A percentile compares a stretch with the other conserved stretches of the same genome.
These are phyloP conservation scores for Drosophila obscura DNA, from an alignment of 1,140 invertebrate genomes.

Conservation along the genomic window DNA sequence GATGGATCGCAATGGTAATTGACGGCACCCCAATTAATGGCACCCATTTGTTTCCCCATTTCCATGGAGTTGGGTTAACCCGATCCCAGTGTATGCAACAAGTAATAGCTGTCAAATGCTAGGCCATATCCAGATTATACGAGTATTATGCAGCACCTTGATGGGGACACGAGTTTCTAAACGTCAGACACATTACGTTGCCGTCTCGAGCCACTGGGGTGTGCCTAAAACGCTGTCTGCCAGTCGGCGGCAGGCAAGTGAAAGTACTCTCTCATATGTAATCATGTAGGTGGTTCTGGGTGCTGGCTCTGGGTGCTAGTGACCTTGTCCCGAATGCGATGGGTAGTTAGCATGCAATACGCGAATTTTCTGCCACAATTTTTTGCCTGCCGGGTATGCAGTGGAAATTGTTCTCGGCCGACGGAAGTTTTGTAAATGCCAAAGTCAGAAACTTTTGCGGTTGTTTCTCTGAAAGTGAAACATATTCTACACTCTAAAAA, in stretches of 20 bases:
- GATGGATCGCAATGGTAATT: slow-evolving; percentile 30
- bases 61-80: slow-evolving; percentile 8
- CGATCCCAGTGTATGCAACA: slow-evolving; percentile 30
- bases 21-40: slow-evolving; percentile 52
- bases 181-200: not conserved
- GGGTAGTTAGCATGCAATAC: slow-evolving; percentile 50
- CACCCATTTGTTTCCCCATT: slow-evolving; percentile 22
- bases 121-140: slow-evolving; percentile 12
- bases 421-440: slow-evolving; percentile 56
- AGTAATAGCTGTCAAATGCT: slow-evolving; percentile 33
- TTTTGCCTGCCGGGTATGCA: slow-evolving; percentile 56
- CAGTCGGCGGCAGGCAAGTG: not conserved
- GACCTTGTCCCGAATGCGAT: slow-evolving; percentile 59
- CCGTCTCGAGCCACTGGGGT: not conserved
- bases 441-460: slow-evolving; percentile 21
- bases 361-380: slow-evolving; percentile 24
- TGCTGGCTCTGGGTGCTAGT: slow-evolving; percentile 9
- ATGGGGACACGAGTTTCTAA: slow-evolving; percentile 2
- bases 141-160: slow-evolving; percentile 34
- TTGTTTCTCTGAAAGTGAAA: not conserved
- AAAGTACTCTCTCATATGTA: slow-evolving; percentile 9
- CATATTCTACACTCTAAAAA: no score
- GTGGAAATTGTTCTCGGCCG: slow-evolving; percentile 41
- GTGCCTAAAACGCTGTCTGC: slow-evolving; percentile 8
- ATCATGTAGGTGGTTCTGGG: no score